phyloP scores from a whole-genome alignment of 64 coral and sea anemone genomes.

The Pocillopora verrucosa region DNA sequence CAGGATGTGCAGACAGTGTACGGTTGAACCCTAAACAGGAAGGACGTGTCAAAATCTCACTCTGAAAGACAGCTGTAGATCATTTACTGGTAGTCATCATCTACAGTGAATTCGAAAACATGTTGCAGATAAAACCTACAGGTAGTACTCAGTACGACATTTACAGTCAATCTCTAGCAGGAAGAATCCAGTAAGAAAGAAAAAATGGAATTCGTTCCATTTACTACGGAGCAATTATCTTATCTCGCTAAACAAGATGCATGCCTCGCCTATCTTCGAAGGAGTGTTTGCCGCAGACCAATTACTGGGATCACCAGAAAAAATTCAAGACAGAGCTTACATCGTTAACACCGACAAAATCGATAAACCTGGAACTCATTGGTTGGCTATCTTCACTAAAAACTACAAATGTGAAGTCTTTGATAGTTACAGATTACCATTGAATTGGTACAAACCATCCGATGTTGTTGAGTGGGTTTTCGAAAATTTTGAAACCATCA shows the following conservation, averaged over 20 bases:
- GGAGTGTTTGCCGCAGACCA: background rate
- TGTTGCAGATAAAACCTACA: background rate
- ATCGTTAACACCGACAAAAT: conserved; percentile 50
- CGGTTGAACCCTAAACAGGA: conserved; percentile 8
- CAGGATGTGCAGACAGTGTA: no score
- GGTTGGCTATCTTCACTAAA: conserved; percentile 20
- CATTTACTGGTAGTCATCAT: background rate
- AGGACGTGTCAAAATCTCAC: background rate
- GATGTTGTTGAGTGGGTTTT: no score
- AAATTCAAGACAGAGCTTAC: background rate
- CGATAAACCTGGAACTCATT: background rate
- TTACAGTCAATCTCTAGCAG: conserved; percentile 2
- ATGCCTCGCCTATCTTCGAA: background rate
- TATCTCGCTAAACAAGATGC: no score
- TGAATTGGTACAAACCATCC: no score
- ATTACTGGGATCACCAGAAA: background rate
- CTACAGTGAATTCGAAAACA: conserved; percentile 6
- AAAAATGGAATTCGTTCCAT: conserved; percentile 31
- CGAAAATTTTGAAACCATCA: no score
- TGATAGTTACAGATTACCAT: conserved; percentile 40
- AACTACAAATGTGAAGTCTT: background rate
- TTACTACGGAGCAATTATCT: no score
- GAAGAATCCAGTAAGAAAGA: no score
- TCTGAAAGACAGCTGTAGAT: background rate
- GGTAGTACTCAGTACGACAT: no score